Base-by-base conservation (phyloP, 92 coral and sea anemone genomes). In the Chrysogorgia sp. region DNA sequence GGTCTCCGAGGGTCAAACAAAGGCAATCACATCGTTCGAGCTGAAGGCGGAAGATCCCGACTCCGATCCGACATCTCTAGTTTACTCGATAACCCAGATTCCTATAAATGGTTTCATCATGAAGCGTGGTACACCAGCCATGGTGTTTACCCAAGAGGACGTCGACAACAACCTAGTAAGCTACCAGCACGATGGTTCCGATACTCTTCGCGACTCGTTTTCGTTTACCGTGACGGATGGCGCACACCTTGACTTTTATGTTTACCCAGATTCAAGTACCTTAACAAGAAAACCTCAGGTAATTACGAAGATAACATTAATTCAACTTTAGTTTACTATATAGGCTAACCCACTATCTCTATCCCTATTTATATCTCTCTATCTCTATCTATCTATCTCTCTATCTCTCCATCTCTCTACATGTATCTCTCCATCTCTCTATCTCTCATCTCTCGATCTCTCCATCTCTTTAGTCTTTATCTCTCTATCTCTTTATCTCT, bases 171-270 rank as follows among this genome's bases (percentile, higher is more conserved):
- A 92, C 31, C 83, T 58, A 22, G 68, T 96, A 33, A 79, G 96
- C 56, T 96, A 96, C 60, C 88, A 87, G 22, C 99, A 96, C 77
- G 99, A 96, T 82, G 99, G 99, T 19, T 86, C 97, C 22, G 99
- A 96, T 53, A 90, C 96, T 2, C 76, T 82, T 17, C 61, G 58
- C 2, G 99, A 96, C 76, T 86, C 90, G 7, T 92, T 85, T 81
- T 79, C 83, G 37, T 49, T 96, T 24, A 52, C 84, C 10, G 80
- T 96, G 1, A 83, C 80, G 65, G 99, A 96, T 66, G 97, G 99
- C 41, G 62, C 77, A 1, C 91, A 96, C 71, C 85, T 75, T 28
- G 82, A 86, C 20, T 96, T 85, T 74, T 96, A 77, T 56, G 81
- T 79, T 40, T 89, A 86, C 47, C 92, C 97, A 12, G 79, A 96